Evolutionary conservation across 2,888 invertebrate species (phyloP).

Genomic region (Selenia dentaria): DNA sequence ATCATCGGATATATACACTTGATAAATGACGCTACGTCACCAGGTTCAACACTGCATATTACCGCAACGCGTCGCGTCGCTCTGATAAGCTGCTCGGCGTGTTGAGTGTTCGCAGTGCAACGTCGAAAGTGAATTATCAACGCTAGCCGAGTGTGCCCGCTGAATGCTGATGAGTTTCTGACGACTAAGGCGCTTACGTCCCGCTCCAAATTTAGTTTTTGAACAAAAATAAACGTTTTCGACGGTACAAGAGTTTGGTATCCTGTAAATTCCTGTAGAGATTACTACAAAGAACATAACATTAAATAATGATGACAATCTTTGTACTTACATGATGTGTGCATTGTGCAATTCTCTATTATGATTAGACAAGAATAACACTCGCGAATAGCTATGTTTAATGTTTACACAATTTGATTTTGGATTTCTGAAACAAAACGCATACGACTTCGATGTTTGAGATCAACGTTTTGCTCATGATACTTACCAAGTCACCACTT

Average conservation of each 20-base stretch:
- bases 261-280: slow-evolving; percentile 18
- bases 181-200: slow-evolving; percentile 39
- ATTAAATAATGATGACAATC: too few relatives aligned
- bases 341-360: too few relatives aligned
- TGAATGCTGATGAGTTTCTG: slow-evolving; percentile 53
- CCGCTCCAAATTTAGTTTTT: slow-evolving; percentile 24
- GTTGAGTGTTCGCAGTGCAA: slow-evolving; percentile 9
- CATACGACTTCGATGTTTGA: too few relatives aligned
- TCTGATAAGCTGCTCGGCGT: slow-evolving; percentile 22
- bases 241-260: neutral
- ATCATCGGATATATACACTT: too few relatives aligned
- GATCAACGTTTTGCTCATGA: too few relatives aligned
- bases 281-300: slow-evolving; percentile 23
- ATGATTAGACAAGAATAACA: too few relatives aligned
- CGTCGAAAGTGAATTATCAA: slow-evolving; percentile 47
- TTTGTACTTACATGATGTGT: too few relatives aligned
- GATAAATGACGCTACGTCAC: slow-evolving; percentile 6
- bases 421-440: too few relatives aligned
- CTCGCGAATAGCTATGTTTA: too few relatives aligned
- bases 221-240: slow-evolving; percentile 9
- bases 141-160: slow-evolving; percentile 34
- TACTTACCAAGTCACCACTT: too few relatives aligned
- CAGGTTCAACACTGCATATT: slow-evolving; percentile 3
- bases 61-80: slow-evolving; percentile 2
- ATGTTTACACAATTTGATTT: too few relatives aligned